A percentile compares a stretch with the other conserved stretches of the same genome.
Evolutionary conservation across 2,888 invertebrate species (phyloP).

Genomic region (Nematopogon swammerdamellus): DNA sequence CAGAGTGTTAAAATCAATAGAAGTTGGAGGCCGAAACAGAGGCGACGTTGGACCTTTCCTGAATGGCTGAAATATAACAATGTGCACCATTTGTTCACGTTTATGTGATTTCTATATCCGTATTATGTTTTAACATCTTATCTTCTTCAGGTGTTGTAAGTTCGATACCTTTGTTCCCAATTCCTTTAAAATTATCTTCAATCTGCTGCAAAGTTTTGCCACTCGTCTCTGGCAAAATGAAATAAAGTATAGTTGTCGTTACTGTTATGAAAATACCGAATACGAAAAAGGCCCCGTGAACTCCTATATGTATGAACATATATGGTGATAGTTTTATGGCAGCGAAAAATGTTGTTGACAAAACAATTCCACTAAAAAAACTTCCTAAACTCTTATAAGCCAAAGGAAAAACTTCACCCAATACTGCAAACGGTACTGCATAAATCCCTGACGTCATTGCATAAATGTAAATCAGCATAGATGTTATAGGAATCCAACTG

Average conservation of each 20-base stretch:
- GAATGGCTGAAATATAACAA: too few species aligned
- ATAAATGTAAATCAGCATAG: constrained; percentile 52
- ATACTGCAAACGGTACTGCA: constrained; percentile 69
- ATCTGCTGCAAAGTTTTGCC: constrained; percentile 66
- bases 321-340: constrained; percentile 64
- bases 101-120: too few species aligned
- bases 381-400: constrained; percentile 62
- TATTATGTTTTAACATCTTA: too few species aligned
- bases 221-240: constrained; percentile 65
- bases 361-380: constrained; percentile 60
- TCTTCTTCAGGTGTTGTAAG: too few species aligned
- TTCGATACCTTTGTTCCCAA: too few species aligned
- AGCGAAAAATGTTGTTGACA: constrained; percentile 61
- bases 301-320: constrained; percentile 49
- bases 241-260: constrained; percentile 56
- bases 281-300: constrained; percentile 57
- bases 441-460: constrained; percentile 59
- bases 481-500: constrained; percentile 45
- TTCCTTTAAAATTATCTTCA: constrained; percentile 51
- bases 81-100: too few species aligned
- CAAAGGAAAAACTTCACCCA: constrained; percentile 66
- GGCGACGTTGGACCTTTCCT: too few species aligned
- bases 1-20: too few species aligned
- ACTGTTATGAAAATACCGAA: constrained; percentile 54
- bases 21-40: too few species aligned